phyloP scores from a whole-genome alignment of 2,113 vertebrate species.

The Dasypus novemcinctus region DNA sequence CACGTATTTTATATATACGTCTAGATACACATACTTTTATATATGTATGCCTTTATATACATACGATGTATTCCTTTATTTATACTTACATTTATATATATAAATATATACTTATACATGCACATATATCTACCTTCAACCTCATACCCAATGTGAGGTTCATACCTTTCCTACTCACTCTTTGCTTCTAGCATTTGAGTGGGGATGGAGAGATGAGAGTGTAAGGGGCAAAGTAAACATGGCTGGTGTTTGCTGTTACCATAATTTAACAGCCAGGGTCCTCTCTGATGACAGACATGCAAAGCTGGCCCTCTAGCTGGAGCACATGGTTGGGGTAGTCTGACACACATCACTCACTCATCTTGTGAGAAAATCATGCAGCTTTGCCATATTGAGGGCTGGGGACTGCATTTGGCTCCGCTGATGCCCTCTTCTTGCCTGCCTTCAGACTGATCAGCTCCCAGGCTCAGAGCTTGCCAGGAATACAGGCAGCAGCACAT shows the following conservation, averaged over 20 bases:
- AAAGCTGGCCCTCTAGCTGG: fast-evolving
- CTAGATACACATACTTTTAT: too few relatives aligned
- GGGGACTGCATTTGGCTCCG: neutral
- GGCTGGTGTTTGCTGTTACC: fast-evolving
- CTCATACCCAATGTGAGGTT: neutral
- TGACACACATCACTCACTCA: neutral
- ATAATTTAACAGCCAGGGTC: neutral
- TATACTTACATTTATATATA: too few relatives aligned
- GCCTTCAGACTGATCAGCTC: neutral
- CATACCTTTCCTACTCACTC: too few relatives aligned
- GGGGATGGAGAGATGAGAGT: neutral
- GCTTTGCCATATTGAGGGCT: neutral
- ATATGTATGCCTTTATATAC: neutral
- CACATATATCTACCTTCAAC: neutral
- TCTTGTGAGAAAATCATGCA: fast-evolving
- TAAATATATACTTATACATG: too few relatives aligned
- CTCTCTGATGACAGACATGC: neutral
- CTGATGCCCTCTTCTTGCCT: neutral
- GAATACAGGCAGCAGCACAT: neutral
- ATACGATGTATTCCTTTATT: too few relatives aligned
- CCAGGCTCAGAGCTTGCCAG: neutral
- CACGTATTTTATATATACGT: neutral
- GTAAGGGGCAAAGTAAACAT: fast-evolving
- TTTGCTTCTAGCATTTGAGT: neutral
- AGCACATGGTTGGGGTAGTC: too few relatives aligned